Base-by-base conservation (phyloP, 2,888 invertebrate species). In the Entomobrya proxima region DNA sequence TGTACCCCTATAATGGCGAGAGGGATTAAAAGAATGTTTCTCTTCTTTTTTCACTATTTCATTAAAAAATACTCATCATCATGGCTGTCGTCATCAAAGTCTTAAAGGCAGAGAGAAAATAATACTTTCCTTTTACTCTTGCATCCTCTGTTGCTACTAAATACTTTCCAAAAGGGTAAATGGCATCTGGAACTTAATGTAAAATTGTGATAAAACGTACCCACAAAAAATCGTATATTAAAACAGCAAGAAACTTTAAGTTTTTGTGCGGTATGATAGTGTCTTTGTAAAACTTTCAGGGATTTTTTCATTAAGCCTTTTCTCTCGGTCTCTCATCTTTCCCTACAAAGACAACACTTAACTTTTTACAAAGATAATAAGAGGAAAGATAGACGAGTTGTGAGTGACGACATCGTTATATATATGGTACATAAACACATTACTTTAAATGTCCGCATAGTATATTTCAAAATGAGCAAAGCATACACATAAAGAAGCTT, bases 231-330 rank as follows among this genome's bases (percentile, higher is more conserved):
- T 24, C 32, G 1, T 24, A 4, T 37, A n/a, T 61, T 30, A 37
- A 67, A 67, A 21, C 35, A 64, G 7, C 1, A 58, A 27, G 27
- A 27, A 37, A 21, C 27, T 9, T 32, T 35, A n/a, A 15, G 27
- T 61, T 21, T 58, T n/a, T 61, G 35, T 58, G 35, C 18, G 35
- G 61, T 61, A 61, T 61, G 61, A 35, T 35, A n/a, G n/a, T 61
- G 27, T 58, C 27, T 58, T 58, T 58, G 64, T 50, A 74, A 55
- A 80, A 69, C 27, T 55, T 55, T 27, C 1, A 52, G 35, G 80
- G 55, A 30, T 52, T 80, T 81, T 74, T 80, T 81, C 81, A 81
- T 81, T 81, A 81, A 74, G 50, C 18, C 55, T 74, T 61, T 58
- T 72, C 7, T 50, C 27, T 32, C 9, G 30, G 6, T 0, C 21